These are phyloP conservation scores for Poecile atricapillus DNA, from an alignment of 2,113 vertebrate genomes.

Conservation along the genomic window DNA sequence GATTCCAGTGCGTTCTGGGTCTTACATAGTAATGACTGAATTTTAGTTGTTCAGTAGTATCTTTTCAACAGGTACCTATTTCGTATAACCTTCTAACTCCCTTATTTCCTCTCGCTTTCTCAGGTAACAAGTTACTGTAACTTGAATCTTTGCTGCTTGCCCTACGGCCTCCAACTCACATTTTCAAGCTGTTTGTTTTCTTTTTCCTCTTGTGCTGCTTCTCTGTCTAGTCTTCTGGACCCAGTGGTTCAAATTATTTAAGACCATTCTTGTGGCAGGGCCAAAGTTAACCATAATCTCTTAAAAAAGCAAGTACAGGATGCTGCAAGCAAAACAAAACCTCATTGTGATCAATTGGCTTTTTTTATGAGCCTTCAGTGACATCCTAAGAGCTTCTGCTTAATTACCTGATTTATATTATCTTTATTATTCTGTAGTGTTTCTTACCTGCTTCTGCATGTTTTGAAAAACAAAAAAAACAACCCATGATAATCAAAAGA, in stretches of 20 bases:
- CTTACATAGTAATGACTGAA: background rate
- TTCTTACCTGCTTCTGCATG: background rate
- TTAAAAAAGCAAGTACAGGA: background rate
- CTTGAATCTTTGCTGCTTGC: background rate
- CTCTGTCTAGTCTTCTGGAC: background rate
- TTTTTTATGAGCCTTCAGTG: background rate
- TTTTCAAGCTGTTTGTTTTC: background rate
- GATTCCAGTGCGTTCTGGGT: background rate
- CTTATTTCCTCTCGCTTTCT: background rate
- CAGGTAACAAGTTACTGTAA: background rate
- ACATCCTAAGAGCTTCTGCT: background rate
- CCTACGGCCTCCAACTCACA: rapidly evolving
- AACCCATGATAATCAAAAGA: background rate
- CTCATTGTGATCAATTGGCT: background rate
- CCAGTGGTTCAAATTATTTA: background rate
- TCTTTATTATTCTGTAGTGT: background rate
- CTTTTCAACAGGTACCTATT: background rate
- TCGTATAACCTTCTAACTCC: background rate
- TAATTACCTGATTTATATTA: background rate
- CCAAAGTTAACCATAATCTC: background rate
- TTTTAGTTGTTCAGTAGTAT: background rate
- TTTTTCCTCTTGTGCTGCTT: background rate
- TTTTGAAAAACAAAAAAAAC: background rate
- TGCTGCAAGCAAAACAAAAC: background rate
- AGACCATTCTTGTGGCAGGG: background rate